Evolutionary conservation across 2,797 vertebrate species (phyloP).

Genomic region (Coilia nasus): DNA sequence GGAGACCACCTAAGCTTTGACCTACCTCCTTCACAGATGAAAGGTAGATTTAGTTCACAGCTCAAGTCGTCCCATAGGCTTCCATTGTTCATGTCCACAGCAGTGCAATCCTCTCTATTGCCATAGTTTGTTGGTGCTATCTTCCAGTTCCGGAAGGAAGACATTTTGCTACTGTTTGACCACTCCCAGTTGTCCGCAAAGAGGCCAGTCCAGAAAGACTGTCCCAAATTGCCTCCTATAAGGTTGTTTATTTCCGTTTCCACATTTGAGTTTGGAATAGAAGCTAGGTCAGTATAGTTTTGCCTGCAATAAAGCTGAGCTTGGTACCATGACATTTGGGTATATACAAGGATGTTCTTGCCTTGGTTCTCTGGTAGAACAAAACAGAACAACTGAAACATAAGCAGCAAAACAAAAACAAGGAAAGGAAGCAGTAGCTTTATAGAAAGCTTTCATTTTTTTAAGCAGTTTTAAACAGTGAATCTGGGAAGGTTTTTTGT

Average conservation of each 20-base stretch:
- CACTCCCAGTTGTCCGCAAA: slow-evolving; percentile 38
- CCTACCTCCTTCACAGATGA: neutral
- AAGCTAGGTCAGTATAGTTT: slow-evolving; percentile 36
- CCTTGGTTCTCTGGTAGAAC: slow-evolving; percentile 18
- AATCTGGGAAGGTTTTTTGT: no score
- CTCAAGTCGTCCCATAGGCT: neutral
- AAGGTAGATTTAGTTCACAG: neutral
- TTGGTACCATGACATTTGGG: accelerated
- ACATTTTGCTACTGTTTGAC: slow-evolving; percentile 35
- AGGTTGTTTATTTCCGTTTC: neutral
- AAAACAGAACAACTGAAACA: neutral
- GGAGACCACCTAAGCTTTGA: no score
- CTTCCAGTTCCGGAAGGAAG: slow-evolving; percentile 37
- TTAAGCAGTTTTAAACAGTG: neutral
- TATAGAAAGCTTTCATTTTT: neutral
- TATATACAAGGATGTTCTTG: accelerated
- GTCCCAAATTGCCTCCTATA: no score
- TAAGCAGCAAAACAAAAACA: no score
- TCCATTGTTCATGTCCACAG: neutral
- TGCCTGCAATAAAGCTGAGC: slow-evolving; percentile 43
- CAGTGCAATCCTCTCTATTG: neutral
- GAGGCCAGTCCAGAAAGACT: slow-evolving; percentile 28
- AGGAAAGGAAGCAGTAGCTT: no score
- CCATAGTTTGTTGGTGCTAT: neutral
- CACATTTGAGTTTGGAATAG: neutral